These are phyloP conservation scores for Phalanger gymnotis DNA, from an alignment of 2,797 vertebrate species.

Conservation along the genomic window DNA sequence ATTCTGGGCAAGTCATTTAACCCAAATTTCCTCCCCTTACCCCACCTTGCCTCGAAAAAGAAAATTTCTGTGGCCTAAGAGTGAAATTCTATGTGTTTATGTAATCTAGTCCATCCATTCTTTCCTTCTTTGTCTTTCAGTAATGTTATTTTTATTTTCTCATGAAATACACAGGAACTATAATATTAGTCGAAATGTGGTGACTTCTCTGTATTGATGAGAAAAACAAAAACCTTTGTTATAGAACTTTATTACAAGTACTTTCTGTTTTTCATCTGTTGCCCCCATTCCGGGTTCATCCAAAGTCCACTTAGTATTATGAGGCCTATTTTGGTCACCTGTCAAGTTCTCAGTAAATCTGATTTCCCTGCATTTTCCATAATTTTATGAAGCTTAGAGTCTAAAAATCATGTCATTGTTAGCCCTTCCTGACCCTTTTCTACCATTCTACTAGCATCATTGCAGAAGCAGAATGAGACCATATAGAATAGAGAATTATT, in stretches of 20 bases:
- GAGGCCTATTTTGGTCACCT: not conserved
- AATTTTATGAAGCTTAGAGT: not conserved
- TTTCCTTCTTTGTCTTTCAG: not conserved
- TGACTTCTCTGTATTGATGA: not conserved
- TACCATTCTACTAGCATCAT: not conserved
- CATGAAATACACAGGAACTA: not conserved
- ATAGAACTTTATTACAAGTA: not conserved
- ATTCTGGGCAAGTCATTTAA: not conserved
- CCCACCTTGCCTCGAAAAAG: no score
- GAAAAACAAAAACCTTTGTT: not conserved
- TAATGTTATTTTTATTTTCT: not conserved
- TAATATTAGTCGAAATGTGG: not conserved
- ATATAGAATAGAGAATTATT: not conserved
- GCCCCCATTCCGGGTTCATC: not conserved
- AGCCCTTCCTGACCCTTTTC: not conserved
- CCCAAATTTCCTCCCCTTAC: not conserved
- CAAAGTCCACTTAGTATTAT: not conserved
- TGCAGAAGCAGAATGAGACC: not conserved
- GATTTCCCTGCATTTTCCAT: not conserved
- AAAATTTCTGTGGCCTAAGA: not conserved
- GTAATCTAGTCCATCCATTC: not conserved
- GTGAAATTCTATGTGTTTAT: not conserved
- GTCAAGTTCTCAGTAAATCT: not conserved
- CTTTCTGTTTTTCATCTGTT: not conserved
- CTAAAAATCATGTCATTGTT: not conserved